phyloP scores from a whole-genome alignment of 2,888 invertebrate genomes.

The Torymus texanus region DNA sequence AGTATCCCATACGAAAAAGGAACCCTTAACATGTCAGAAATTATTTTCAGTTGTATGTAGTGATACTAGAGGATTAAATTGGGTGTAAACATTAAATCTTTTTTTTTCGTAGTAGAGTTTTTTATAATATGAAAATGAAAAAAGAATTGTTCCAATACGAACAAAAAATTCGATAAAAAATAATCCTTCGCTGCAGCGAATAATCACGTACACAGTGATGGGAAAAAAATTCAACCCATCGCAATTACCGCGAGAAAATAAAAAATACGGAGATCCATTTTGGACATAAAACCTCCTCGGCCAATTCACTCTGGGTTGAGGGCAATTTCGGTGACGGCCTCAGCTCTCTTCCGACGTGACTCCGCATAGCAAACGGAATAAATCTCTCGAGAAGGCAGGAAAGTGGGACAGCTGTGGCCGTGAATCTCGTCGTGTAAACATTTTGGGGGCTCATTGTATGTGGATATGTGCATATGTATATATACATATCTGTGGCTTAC shows the following conservation, averaged over 20 bases:
- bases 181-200: too few species aligned
- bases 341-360: background rate
- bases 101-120: too few species aligned
- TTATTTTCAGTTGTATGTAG: too few species aligned
- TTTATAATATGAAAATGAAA: too few species aligned
- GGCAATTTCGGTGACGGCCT: conserved; percentile 1
- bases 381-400: conserved; percentile 1
- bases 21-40: too few species aligned
- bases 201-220: too few species aligned
- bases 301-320: background rate
- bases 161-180: too few species aligned
- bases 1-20: too few species aligned
- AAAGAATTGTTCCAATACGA: too few species aligned
- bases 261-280: conserved; percentile 18
- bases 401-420: conserved; percentile 34
- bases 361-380: conserved; percentile 33
- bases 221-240: background rate
- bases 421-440: conserved; percentile 38
- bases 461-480: background rate
- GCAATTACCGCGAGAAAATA: conserved; percentile 3
- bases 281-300: conserved; percentile 13
- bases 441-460: conserved; percentile 9
- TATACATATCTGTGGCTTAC: too few species aligned
- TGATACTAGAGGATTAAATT: too few species aligned
- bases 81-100: too few species aligned